Percentiles rank a stretch among this genome's conserved stretches.
Evolutionary conservation across 1,140 invertebrate genomes (phyloP).

Genomic region (Halotydeus destructor): DNA sequence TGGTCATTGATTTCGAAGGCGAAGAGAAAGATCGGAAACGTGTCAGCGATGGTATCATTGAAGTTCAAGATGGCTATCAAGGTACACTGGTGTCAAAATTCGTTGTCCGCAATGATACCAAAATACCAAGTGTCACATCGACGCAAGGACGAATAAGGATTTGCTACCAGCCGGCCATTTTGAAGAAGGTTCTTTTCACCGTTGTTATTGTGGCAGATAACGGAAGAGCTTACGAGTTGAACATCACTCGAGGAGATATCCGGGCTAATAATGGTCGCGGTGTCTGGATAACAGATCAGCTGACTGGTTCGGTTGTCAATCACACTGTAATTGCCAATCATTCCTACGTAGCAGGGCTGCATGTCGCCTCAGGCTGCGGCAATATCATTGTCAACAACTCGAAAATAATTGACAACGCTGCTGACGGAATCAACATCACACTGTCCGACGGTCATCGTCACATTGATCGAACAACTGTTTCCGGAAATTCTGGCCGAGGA

Average conservation of each 20-base stretch:
- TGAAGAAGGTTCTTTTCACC: conserved; percentile 44
- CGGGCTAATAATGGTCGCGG: conserved; percentile 80
- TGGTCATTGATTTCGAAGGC: conserved; percentile 25
- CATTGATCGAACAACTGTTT: conserved; percentile 52
- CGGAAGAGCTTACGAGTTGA: conserved; percentile 65
- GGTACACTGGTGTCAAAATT: conserved; percentile 5
- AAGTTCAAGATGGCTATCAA: conserved; percentile 45
- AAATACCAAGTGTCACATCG: conserved; percentile 60
- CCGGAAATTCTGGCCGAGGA: conserved; percentile 52
- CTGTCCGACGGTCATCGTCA: conserved; percentile 73
- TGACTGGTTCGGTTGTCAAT: conserved; percentile 55
- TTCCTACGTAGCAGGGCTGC: conserved; percentile 63
- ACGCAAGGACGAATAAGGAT: conserved; percentile 6
- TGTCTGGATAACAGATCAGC: conserved; percentile 56
- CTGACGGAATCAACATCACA: conserved; percentile 46
- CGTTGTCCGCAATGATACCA: conserved; percentile 39
- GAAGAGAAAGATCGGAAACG: conserved; percentile 35
- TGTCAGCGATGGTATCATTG: conserved; percentile 36
- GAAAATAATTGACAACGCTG: conserved; percentile 68
- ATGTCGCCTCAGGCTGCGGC: conserved; percentile 61
- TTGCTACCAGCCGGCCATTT: conserved; percentile 12
- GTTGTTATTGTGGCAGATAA: conserved; percentile 42
- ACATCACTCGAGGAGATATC: conserved; percentile 59
- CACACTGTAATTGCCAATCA: conserved; percentile 62
- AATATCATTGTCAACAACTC: conserved; percentile 78